These are phyloP conservation scores for Drosophila biarmipes DNA, from an alignment of 1,140 invertebrate genomes.

Conservation along the genomic window DNA sequence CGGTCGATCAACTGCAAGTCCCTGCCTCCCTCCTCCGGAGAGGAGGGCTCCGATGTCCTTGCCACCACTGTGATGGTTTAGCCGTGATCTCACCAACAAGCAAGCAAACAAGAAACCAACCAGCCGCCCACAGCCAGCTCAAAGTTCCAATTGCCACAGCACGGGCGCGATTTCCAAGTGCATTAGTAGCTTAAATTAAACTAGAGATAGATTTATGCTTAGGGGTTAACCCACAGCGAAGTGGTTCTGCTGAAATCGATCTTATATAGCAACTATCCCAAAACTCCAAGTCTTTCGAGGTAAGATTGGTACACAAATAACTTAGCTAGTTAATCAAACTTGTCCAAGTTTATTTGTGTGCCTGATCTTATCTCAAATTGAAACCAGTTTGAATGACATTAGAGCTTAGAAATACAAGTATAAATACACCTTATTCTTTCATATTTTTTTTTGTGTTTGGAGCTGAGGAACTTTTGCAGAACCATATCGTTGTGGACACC, in stretches of 20 bases:
- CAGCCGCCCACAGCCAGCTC: constrained; percentile 30
- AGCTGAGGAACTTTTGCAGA: not conserved
- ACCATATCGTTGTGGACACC: not conserved
- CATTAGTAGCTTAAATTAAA: constrained; percentile 69
- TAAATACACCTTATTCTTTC: not conserved
- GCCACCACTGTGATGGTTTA: constrained; percentile 86
- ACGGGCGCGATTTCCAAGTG: constrained; percentile 72
- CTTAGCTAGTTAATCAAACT: not conserved
- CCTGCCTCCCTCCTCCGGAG: constrained; percentile 80
- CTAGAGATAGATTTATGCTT: constrained; percentile 10
- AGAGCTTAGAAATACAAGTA: not conserved
- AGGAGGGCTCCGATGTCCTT: constrained; percentile 86
- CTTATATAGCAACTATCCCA: not conserved
- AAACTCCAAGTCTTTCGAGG: not conserved
- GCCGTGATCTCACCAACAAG: constrained; percentile 65
- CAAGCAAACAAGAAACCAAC: constrained; percentile 31
- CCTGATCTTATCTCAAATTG: not conserved
- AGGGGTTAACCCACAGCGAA: not conserved
- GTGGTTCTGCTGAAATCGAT: not conserved
- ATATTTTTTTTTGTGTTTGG: not conserved
- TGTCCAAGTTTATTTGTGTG: constrained; percentile 1
- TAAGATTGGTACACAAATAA: not conserved
- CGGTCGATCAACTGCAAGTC: constrained; percentile 85
- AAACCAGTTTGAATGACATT: constrained; percentile 5
- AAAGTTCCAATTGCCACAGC: constrained; percentile 62